Percentiles rank a stretch among this genome's conserved stretches.
These are phyloP conservation scores for Cybosia mesomella DNA, from an alignment of 2,888 invertebrate species.

Conservation along the genomic window DNA sequence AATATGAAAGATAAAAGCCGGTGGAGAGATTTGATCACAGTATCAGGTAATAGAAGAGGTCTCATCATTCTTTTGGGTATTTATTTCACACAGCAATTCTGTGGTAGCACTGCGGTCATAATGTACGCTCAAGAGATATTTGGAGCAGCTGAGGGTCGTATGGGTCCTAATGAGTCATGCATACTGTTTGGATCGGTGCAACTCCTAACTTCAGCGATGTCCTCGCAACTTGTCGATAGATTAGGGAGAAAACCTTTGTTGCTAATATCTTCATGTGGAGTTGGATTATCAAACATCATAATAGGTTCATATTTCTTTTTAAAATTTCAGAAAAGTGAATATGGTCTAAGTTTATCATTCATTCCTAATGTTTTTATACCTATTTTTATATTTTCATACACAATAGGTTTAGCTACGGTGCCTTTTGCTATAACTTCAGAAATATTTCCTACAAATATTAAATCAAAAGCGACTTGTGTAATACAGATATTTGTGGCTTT, in stretches of 20 bases:
- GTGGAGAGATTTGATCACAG: conserved; percentile 80
- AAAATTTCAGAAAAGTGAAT: conserved; percentile 78
- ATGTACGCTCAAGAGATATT: conserved; percentile 89
- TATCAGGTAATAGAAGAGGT: conserved; percentile 85
- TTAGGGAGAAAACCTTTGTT: conserved; percentile 88
- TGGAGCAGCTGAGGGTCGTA: conserved; percentile 79
- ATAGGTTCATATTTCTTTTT: conserved; percentile 87
- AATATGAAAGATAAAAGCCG: conserved; percentile 83
- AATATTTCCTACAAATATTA: conserved; percentile 88
- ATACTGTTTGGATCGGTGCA: conserved; percentile 86
- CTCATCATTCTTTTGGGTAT: conserved; percentile 87
- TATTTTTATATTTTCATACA: conserved; percentile 88
- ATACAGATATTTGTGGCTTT: conserved; percentile 88
- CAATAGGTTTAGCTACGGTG: conserved; percentile 88
- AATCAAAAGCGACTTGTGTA: conserved; percentile 89
- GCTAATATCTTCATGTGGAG: conserved; percentile 86
- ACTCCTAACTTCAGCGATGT: conserved; percentile 84
- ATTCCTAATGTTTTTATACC: conserved; percentile 87
- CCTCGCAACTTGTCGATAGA: conserved; percentile 87
- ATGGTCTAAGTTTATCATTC: conserved; percentile 81
- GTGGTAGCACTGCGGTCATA: conserved; percentile 87
- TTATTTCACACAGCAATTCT: conserved; percentile 88
- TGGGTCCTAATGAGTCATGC: conserved; percentile 82
- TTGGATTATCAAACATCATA: conserved; percentile 83
- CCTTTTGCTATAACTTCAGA: conserved; percentile 89